Base-by-base conservation (phyloP, 2,113 vertebrate genomes). In the Zapus hudsonius region DNA sequence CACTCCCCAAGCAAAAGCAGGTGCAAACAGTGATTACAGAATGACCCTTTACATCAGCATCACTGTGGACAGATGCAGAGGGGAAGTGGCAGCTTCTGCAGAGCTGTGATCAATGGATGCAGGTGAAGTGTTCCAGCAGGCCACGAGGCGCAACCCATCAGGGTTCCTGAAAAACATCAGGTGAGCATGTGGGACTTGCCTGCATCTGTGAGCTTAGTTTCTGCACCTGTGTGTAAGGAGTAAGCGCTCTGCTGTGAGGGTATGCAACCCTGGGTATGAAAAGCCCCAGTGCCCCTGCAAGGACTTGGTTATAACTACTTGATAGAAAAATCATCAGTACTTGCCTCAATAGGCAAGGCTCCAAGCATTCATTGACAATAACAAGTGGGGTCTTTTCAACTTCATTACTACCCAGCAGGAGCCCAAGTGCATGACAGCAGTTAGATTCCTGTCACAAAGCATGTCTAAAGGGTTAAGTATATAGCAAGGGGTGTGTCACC, bases 1-100 rank as follows among this genome's bases (percentile, higher is more conserved):
- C 61, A 78, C 84, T 96, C 97, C 95, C 96, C 89, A 86, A 95
- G 96, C 90, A 97, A 96, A 94, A 74, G 38, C 96, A 97, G 97
- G 96, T 97, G 96, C 96, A 94, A 84, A 36, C 47, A 84, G 94
- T 92, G 95, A 97, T 98, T 97, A 95, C 38, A 89, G 57, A 70
- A 38, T 72, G 55, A 42, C 88, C 44, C 0, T 8, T 44, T 44
- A 25, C n/a, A 89, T n/a, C 84, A 94, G 94, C 64, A 6, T 94
- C 93, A 83, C 81, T 55, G 89, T 42, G 82, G 95, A 97, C 57
- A 64, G 59, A 16, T 33, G 25, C 1, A 0, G 0, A 0, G 57
- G 4, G 70, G 13, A 64, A 95, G 96, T 8, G 90, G 94, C 95
- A 95, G 93, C 89, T 95, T 93, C 95, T 44, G 0, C 9, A 63